phyloP scores from a whole-genome alignment of 1,140 invertebrate species.

The Cyclargus thomasi region DNA sequence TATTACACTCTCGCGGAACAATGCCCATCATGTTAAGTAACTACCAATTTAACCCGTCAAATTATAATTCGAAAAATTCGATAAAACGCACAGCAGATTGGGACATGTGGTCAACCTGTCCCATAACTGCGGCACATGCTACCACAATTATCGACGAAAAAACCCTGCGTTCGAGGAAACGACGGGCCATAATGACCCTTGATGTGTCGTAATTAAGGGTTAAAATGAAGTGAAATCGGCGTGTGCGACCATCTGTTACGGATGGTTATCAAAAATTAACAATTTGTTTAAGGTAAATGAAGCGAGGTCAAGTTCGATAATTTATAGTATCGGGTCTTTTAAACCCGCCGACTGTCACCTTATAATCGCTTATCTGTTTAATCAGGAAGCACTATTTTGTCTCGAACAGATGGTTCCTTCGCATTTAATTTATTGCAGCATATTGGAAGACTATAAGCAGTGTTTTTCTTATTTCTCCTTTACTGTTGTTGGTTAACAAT shows the following conservation, averaged over 20 bases:
- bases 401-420: conserved; percentile 31
- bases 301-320: conserved; percentile 65
- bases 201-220: conserved; percentile 16
- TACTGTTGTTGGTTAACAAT: too few relatives aligned
- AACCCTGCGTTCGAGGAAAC: conserved; percentile 2
- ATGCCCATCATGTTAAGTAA: conserved; percentile 15
- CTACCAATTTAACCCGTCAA: conserved; percentile 49
- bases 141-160: conserved; percentile 44
- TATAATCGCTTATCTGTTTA: conserved; percentile 59
- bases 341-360: conserved; percentile 69
- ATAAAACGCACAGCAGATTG: conserved; percentile 64
- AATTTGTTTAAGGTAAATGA: conserved; percentile 75
- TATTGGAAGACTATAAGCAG: not conserved
- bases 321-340: conserved; percentile 58
- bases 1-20: conserved; percentile 14
- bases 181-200: conserved; percentile 19
- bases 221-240: conserved; percentile 29
- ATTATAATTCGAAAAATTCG: conserved; percentile 59
- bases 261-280: conserved; percentile 74
- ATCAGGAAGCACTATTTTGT: conserved; percentile 53
- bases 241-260: conserved; percentile 63
- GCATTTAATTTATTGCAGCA: not conserved
- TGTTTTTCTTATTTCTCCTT: not conserved
- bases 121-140: conserved; percentile 69
- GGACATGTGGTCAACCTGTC: conserved; percentile 72